These are phyloP conservation scores for Cydia amplana DNA, from an alignment of 1,140 invertebrate genomes.

Conservation along the genomic window DNA sequence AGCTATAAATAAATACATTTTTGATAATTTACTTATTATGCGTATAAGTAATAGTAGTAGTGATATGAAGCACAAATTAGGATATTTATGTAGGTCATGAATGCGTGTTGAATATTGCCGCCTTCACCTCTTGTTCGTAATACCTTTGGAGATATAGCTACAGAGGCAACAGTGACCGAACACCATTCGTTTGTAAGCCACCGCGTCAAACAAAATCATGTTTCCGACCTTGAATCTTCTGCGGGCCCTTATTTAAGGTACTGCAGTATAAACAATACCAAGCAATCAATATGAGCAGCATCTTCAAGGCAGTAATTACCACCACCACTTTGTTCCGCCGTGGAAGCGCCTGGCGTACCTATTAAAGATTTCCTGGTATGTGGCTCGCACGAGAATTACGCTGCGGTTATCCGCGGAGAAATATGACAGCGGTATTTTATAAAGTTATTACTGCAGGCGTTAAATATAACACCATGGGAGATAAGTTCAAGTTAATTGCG, in stretches of 20 bases:
- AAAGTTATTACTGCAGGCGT: conserved; percentile 4
- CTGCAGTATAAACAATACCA: neutral
- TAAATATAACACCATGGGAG: conserved; percentile 10
- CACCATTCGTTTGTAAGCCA: neutral
- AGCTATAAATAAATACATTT: too few relatives aligned
- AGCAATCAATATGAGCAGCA: neutral
- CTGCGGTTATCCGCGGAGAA: conserved; percentile 13
- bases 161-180: neutral
- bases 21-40: too few relatives aligned
- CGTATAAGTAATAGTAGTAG: too few relatives aligned
- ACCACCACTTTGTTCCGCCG: neutral
- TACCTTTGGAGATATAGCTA: too few relatives aligned
- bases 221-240: neutral
- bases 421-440: conserved; percentile 20
- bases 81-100: too few relatives aligned
- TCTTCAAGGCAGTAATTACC: neutral
- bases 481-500: conserved; percentile 13
- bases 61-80: too few relatives aligned
- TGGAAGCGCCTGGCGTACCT: conserved; percentile 1
- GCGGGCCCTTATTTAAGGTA: neutral
- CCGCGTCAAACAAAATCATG: neutral
- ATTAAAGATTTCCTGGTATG: conserved; percentile 14
- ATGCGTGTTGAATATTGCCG: too few relatives aligned
- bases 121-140: too few relatives aligned
- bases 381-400: neutral